Percentiles rank a stretch among this genome's conserved stretches.
Conservation (phyloP, 2,888 invertebrate species). For the Lasioglossum lativentre region DNA sequence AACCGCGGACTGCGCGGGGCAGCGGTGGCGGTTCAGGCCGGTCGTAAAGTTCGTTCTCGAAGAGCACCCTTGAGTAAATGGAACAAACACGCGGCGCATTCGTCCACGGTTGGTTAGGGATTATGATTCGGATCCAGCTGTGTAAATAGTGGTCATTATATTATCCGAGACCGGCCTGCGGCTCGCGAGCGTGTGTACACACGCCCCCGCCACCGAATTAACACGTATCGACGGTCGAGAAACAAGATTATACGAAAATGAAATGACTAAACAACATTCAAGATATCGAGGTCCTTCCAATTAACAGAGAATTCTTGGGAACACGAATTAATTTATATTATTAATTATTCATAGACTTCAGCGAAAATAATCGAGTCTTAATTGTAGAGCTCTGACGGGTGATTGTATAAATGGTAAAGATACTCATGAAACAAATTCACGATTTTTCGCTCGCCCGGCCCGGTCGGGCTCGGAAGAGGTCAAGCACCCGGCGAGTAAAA, state of each 20-base stretch:
- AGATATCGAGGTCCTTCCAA: background rate
- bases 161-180: constrained; percentile 38
- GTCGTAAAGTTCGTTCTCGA: constrained; percentile 72
- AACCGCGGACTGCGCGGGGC: constrained; percentile 19
- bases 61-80: constrained; percentile 76
- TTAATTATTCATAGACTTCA: background rate
- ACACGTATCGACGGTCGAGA: background rate
- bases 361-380: background rate
- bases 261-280: background rate
- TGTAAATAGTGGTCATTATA: constrained; percentile 70
- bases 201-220: constrained; percentile 12
- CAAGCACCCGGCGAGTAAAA: background rate
- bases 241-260: background rate
- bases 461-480: background rate
- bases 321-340: background rate
- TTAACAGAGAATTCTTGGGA: background rate
- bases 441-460: background rate
- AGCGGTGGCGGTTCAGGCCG: background rate
- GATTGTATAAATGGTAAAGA: background rate
- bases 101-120: constrained; percentile 64
- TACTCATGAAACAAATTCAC: background rate
- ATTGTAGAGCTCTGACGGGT: background rate
- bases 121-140: constrained; percentile 72
- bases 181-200: background rate
- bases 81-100: constrained; percentile 74